Conservation (phyloP, 1,140 invertebrate species). For the Calycopis cecrops region DNA sequence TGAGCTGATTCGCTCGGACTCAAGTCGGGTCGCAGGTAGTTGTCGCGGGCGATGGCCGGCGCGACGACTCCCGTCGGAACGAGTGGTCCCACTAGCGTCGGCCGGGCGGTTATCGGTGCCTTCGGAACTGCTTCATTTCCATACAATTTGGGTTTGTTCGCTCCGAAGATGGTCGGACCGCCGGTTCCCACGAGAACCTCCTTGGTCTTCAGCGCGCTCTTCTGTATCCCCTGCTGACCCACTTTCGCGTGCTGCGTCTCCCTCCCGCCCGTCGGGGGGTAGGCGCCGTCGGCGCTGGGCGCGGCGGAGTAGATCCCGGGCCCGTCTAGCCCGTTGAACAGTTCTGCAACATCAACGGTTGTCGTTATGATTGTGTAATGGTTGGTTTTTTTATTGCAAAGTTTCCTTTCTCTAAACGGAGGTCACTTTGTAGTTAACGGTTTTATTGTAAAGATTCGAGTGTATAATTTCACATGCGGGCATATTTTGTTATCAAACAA, state of each 20-base stretch:
- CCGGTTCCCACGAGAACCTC: conserved; percentile 50
- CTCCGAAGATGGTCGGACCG: conserved; percentile 45
- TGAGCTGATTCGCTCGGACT: conserved; percentile 23
- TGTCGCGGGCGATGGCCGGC: conserved; percentile 8
- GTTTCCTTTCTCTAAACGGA: no score
- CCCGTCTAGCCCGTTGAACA: conserved; percentile 47
- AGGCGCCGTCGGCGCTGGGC: background rate
- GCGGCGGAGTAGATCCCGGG: no score
- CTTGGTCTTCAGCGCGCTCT: background rate
- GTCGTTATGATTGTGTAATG: no score
- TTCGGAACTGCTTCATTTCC: conserved; percentile 12
- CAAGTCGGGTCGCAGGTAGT: background rate
- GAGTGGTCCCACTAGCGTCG: conserved; percentile 74
- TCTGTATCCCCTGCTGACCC: background rate
- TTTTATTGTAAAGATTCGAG: no score
- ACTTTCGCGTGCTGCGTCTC: no score
- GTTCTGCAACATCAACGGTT: conserved; percentile 31
- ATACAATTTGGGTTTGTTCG: conserved; percentile 18
- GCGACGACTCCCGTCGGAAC: conserved; percentile 66
- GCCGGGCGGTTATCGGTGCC: conserved; percentile 13
- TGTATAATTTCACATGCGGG: no score
- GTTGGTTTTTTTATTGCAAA: no score
- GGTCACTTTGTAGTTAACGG: no score
- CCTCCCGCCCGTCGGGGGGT: background rate
- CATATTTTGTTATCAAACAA: no score